Evolutionary conservation across 2,113 vertebrate species (phyloP).

Genomic region (Grammomys surdaster): DNA sequence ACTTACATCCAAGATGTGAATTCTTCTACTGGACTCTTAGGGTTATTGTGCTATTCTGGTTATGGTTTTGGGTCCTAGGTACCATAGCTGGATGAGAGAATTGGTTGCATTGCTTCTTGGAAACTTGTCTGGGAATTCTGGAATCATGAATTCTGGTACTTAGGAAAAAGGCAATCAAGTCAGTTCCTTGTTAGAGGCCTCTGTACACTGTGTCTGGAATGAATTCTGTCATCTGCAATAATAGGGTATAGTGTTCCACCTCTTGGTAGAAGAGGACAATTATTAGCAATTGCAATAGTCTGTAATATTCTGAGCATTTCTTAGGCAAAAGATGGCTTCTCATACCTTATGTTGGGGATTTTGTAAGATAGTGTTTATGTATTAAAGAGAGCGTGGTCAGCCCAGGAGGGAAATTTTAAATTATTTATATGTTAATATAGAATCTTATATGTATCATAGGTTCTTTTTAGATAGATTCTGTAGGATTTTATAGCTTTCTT

Average conservation of each 20-base stretch:
- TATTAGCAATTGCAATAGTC: neutral
- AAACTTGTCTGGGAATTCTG: neutral
- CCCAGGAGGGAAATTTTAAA: neutral
- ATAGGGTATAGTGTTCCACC: neutral
- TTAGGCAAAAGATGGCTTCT: neutral
- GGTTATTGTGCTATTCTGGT: neutral
- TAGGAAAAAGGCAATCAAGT: neutral
- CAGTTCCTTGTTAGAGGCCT: neutral
- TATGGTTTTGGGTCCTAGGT: neutral
- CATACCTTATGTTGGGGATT: neutral
- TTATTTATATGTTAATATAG: neutral
- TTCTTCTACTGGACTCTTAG: neutral
- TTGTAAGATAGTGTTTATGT: neutral
- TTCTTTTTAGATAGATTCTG: neutral
- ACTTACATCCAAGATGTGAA: neutral
- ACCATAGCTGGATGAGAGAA: neutral
- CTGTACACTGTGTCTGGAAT: neutral
- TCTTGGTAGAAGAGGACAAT: neutral
- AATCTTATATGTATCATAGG: neutral
- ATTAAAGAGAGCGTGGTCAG: neutral
- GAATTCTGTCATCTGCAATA: no score
- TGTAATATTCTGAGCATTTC: neutral
- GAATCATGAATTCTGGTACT: neutral
- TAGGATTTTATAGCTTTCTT: neutral
- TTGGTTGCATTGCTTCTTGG: neutral